Evolutionary conservation across 1,140 invertebrate genomes (phyloP).

Genomic region (Drosophila azteca): DNA sequence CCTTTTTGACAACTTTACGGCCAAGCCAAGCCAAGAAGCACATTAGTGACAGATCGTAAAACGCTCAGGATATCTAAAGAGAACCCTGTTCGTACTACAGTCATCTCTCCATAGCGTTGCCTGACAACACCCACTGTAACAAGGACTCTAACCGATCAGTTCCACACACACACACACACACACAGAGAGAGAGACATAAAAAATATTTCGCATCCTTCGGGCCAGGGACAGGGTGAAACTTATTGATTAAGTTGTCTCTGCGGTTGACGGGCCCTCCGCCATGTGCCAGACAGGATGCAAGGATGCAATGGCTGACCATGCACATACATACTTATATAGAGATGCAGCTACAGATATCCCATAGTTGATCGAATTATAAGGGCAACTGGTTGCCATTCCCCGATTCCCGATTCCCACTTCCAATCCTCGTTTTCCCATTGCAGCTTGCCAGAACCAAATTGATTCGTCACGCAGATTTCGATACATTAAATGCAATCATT

Average conservation of each 20-base stretch:
- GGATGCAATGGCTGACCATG: too few relatives aligned
- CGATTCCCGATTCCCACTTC: neutral
- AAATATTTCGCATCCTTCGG: constrained; percentile 23
- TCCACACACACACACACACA: constrained; percentile 35
- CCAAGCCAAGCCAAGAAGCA: neutral
- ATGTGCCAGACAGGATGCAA: constrained; percentile 60
- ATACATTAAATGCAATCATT: constrained; percentile 84
- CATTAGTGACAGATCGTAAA: too few relatives aligned
- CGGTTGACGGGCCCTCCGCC: constrained; percentile 33
- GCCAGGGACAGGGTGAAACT: constrained; percentile 12
- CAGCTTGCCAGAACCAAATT: constrained; percentile 60
- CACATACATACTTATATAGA: too few relatives aligned
- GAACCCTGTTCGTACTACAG: neutral
- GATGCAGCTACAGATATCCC: constrained; percentile 29
- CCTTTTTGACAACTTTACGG: constrained; percentile 37
- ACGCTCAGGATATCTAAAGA: neutral
- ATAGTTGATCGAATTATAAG: constrained; percentile 66
- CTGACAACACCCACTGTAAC: constrained; percentile 39
- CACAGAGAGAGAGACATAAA: neutral
- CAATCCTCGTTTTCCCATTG: constrained; percentile 9
- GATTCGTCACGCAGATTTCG: constrained; percentile 83
- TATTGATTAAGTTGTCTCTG: constrained; percentile 59
- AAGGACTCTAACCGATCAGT: constrained; percentile 34
- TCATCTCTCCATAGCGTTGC: too few relatives aligned
- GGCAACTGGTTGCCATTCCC: constrained; percentile 63